Evolutionary conservation across 2,888 invertebrate species (phyloP).

Genomic region (Chaetogeoica ovagalla): DNA sequence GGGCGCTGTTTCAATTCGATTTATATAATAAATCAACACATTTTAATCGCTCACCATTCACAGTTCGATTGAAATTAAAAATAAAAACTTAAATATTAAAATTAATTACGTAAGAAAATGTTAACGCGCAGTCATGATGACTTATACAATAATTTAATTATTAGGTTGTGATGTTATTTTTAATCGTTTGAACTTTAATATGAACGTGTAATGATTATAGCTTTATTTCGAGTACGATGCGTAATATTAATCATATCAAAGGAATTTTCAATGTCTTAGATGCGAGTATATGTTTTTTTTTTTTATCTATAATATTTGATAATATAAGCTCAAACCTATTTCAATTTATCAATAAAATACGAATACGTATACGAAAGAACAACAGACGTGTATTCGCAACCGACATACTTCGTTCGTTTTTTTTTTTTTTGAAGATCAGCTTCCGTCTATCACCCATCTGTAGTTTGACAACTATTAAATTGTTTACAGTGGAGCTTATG

Average conservation of each 20-base stretch:
- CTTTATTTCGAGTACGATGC: not conserved
- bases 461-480: too few species aligned
- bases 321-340: not conserved
- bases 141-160: not conserved
- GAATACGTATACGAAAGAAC: not conserved
- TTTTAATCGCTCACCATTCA: not conserved
- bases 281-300: too few species aligned
- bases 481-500: too few species aligned
- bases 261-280: too few species aligned
- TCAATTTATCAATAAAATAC: not conserved
- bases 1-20: not conserved
- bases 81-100: not conserved
- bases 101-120: not conserved
- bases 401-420: not conserved
- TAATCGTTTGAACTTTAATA: not conserved
- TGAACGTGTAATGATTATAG: not conserved
- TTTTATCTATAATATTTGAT: not conserved
- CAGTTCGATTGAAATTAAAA: not conserved
- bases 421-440: too few species aligned
- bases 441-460: too few species aligned
- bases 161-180: not conserved
- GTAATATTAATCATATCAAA: not conserved
- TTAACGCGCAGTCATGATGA: not conserved
- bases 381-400: not conserved
- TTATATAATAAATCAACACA: too few species aligned